Conservation (phyloP, 2,113 vertebrate genomes). For the Mixornis gularis region DNA sequence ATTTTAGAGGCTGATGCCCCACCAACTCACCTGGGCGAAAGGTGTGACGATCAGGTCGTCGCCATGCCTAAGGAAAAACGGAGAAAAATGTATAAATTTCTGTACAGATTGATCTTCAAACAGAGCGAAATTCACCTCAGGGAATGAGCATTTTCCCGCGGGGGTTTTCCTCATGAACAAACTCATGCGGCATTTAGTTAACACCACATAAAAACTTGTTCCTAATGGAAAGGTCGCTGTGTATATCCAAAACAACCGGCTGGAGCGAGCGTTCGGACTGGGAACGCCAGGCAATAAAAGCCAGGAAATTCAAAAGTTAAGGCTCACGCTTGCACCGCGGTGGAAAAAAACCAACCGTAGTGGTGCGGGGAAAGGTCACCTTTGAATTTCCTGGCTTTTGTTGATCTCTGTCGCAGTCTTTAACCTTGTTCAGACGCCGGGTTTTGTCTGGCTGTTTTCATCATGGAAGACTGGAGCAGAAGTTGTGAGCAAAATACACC, state of each 20-base stretch:
- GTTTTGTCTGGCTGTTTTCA: slow-evolving; percentile 44
- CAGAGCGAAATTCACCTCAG: rapidly evolving
- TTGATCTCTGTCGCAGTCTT: slow-evolving; percentile 52
- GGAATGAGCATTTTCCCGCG: not conserved
- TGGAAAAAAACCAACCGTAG: slow-evolving; percentile 60
- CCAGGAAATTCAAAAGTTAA: slow-evolving; percentile 40
- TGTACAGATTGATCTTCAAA: not conserved
- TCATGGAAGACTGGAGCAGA: slow-evolving; percentile 1
- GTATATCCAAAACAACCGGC: not conserved
- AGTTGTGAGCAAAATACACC: not conserved
- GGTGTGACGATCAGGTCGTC: slow-evolving; percentile 97
- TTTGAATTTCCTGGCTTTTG: slow-evolving; percentile 72
- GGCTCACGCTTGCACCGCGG: not conserved
- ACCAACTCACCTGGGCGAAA: slow-evolving; percentile 84
- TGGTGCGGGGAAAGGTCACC: slow-evolving; percentile 62
- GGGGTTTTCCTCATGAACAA: rapidly evolving
- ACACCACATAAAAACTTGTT: not conserved
- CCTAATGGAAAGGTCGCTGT: not conserved
- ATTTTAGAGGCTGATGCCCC: not conserved
- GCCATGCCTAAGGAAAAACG: slow-evolving; percentile 78
- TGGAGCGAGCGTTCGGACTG: not conserved
- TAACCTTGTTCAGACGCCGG: slow-evolving; percentile 33
- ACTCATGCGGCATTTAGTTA: not conserved
- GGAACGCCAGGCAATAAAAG: slow-evolving; percentile 6
- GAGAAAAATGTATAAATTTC: not conserved